phyloP scores from a whole-genome alignment of 2,888 invertebrate species.

The Phaonia tiefii region DNA sequence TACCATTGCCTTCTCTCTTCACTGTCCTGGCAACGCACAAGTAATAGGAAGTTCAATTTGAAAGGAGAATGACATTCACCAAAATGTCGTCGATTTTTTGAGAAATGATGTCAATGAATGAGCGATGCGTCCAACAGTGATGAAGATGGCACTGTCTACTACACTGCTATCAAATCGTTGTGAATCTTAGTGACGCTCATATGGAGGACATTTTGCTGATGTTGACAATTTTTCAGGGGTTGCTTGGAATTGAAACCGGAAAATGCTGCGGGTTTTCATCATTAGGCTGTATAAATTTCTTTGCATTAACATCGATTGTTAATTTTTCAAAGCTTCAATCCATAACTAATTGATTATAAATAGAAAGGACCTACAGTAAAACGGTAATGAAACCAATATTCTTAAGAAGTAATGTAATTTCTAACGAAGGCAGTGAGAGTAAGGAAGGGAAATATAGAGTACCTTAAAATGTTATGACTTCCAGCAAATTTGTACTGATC shows the following conservation, averaged over 20 bases:
- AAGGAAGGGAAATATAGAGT: too few species aligned
- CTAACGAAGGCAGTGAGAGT: too few species aligned
- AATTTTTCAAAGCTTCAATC: conserved; percentile 71
- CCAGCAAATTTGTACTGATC: too few species aligned
- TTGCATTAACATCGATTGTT: conserved; percentile 70
- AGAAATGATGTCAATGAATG: conserved; percentile 65
- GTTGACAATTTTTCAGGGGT: conserved; percentile 7
- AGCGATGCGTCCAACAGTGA: conserved; percentile 58
- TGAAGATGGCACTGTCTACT: conserved; percentile 12
- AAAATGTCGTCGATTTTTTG: conserved; percentile 67
- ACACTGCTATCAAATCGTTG: conserved; percentile 54
- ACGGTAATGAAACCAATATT: too few species aligned
- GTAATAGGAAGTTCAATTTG: conserved; percentile 30
- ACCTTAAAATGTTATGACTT: too few species aligned
- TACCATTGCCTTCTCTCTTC: too few species aligned
- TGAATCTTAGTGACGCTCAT: conserved; percentile 71
- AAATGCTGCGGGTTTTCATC: conserved; percentile 75
- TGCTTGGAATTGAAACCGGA: conserved; percentile 73
- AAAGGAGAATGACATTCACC: conserved; percentile 40
- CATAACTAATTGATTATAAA: conserved; percentile 77
- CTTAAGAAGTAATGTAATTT: too few species aligned
- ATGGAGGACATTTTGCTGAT: conserved; percentile 10
- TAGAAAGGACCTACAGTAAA: too few species aligned
- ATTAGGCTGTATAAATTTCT: conserved; percentile 53
- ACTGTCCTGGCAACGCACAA: too few species aligned